phyloP scores from a whole-genome alignment of 2,113 vertebrate genomes.

The Coreoperca whiteheadi region DNA sequence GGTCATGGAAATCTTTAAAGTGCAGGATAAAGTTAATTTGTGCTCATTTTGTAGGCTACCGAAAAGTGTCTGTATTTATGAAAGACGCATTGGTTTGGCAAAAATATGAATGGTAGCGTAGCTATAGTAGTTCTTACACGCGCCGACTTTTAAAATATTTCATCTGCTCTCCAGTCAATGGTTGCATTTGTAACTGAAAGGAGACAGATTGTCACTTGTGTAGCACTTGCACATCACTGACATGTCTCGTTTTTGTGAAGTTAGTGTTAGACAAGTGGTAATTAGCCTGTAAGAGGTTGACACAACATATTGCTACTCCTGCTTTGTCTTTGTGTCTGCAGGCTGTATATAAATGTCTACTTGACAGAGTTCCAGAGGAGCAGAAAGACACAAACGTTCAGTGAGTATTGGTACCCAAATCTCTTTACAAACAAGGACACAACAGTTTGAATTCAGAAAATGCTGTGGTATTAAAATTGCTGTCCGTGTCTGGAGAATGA shows the following conservation, averaged over 20 bases:
- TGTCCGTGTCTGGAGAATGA: not conserved
- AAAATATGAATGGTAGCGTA: not conserved
- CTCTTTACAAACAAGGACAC: not conserved
- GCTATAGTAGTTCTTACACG: not conserved
- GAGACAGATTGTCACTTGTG: not conserved
- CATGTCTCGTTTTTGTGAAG: not conserved
- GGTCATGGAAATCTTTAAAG: not conserved
- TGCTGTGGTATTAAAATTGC: no score
- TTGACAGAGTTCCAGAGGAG: constrained; percentile 92
- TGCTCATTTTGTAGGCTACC: not conserved
- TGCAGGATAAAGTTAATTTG: not conserved
- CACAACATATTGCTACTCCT: not conserved
- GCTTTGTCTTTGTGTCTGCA: constrained; percentile 55
- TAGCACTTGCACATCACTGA: not conserved
- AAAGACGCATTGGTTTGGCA: not conserved
- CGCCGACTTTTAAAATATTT: not conserved
- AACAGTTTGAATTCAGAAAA: not conserved
- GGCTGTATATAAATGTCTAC: constrained; percentile 93
- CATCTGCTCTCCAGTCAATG: not conserved
- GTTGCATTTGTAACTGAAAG: not conserved
- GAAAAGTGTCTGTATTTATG: not conserved
- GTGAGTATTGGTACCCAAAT: constrained; percentile 82
- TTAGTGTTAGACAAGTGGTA: not conserved
- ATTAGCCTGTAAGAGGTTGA: not conserved
- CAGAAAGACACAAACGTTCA: constrained; percentile 91